These are phyloP conservation scores for Cheilosia vulpina DNA, from an alignment of 2,888 invertebrate species.

Conservation along the genomic window DNA sequence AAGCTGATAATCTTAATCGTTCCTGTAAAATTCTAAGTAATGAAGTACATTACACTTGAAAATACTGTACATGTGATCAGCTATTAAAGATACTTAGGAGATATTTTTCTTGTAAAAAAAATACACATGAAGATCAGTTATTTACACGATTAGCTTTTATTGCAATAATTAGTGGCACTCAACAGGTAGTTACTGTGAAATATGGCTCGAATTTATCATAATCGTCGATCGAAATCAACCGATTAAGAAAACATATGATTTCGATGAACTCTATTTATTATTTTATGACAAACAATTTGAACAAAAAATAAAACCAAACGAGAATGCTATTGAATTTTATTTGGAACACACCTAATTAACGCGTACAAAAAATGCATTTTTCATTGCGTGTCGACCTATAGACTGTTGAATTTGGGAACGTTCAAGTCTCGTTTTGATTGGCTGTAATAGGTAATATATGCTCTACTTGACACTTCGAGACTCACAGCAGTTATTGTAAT, in stretches of 20 bases:
- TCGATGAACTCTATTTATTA: not conserved
- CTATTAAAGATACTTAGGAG: not conserved
- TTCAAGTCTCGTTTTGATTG: too few species aligned
- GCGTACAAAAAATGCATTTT: too few species aligned
- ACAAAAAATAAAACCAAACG: not conserved
- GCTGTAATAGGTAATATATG: too few species aligned
- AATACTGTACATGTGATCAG: not conserved
- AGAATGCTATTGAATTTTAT: not conserved
- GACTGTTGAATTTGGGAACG: too few species aligned
- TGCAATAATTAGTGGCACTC: not conserved
- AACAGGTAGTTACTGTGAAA: not conserved
- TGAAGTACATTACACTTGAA: not conserved
- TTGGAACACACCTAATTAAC: not conserved
- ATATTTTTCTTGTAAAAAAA: not conserved
- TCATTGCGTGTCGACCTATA: too few species aligned
- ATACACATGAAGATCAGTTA: not conserved
- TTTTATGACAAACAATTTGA: not conserved
- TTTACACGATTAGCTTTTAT: not conserved
- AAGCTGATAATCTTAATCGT: conserved; percentile 5
- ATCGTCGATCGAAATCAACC: not conserved
- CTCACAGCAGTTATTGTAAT: too few species aligned
- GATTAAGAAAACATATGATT: not conserved
- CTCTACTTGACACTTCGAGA: too few species aligned
- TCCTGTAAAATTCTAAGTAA: not conserved
- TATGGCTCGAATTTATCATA: not conserved